Evolutionary conservation across 2,888 invertebrate genomes (phyloP).

Genomic region (Drosophila limbata): DNA sequence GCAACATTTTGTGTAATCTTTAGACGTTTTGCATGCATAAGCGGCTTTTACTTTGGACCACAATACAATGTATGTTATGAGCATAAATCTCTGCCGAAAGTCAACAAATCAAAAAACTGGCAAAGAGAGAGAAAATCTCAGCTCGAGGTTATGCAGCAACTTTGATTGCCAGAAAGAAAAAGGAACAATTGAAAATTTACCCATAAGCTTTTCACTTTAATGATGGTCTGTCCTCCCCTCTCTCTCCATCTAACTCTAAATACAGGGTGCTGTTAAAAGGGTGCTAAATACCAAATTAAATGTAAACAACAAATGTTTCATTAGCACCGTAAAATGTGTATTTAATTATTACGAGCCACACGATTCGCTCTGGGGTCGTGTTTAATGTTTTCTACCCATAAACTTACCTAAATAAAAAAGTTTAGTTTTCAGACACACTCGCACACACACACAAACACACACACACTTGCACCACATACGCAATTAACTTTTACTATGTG

Average conservation of each 20-base stretch:
- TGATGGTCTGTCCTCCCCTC: constrained; percentile 25
- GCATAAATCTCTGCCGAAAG: constrained; percentile 51
- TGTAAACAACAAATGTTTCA: constrained; percentile 82
- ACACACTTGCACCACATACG: constrained; percentile 54
- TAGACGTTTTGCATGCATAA: constrained; percentile 71
- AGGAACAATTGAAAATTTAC: constrained; percentile 37
- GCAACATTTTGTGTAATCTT: constrained; percentile 64
- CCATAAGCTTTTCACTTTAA: constrained; percentile 39
- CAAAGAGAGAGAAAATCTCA: constrained; percentile 8
- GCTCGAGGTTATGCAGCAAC: constrained; percentile 61
- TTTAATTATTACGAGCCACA: constrained; percentile 73
- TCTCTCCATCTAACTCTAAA: not conserved
- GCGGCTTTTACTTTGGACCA: constrained; percentile 73
- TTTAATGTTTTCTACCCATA: constrained; percentile 60
- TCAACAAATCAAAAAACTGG: constrained; percentile 66
- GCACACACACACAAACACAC: constrained; percentile 34
- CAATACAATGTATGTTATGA: constrained; percentile 37
- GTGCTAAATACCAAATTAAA: constrained; percentile 76
- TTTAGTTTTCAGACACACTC: constrained; percentile 63
- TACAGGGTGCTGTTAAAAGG: constrained; percentile 25
- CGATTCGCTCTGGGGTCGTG: constrained; percentile 42
- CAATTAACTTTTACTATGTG: constrained; percentile 77
- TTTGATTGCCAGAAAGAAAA: constrained; percentile 62
- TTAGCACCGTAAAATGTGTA: constrained; percentile 79
- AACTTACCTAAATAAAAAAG: constrained; percentile 79